Evolutionary conservation across 2,797 vertebrate genomes (phyloP).

Genomic region (Lagodon rhomboides): DNA sequence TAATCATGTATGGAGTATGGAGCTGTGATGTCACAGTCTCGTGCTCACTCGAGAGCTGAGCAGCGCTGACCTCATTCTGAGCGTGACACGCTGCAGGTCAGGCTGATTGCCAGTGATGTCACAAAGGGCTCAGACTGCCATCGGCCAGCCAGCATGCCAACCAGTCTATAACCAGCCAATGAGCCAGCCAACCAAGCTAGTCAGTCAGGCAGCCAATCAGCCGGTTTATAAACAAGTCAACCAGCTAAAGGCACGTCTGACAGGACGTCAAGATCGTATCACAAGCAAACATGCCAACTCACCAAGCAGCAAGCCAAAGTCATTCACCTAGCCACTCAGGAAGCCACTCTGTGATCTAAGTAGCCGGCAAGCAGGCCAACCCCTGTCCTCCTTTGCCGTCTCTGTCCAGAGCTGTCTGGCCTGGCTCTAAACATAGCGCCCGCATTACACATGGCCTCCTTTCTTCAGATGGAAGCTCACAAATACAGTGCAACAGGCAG

Average conservation of each 20-base stretch:
- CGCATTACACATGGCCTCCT: slow-evolving; percentile 41
- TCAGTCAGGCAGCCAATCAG: not conserved
- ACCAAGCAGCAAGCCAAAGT: slow-evolving; percentile 5
- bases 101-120: slow-evolving; percentile 20
- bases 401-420: slow-evolving; percentile 37
- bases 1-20: slow-evolving; percentile 21
- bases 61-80: slow-evolving; percentile 53
- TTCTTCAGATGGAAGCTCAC: slow-evolving; percentile 31
- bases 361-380: slow-evolving; percentile 14
- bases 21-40: slow-evolving; percentile 51
- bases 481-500: slow-evolving; percentile 27
- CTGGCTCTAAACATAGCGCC: slow-evolving; percentile 56
- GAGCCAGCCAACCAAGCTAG: not conserved
- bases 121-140: slow-evolving; percentile 38
- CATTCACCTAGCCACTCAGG: not conserved
- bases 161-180: not conserved
- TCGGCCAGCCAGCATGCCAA: not conserved
- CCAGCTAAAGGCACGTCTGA: not conserved
- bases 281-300: not conserved
- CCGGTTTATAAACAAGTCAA: not conserved
- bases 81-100: slow-evolving; percentile 23
- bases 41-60: slow-evolving; percentile 2
- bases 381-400: slow-evolving; percentile 29
- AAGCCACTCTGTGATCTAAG: not conserved
- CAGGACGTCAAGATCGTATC: slow-evolving; percentile 2